Base-by-base conservation (phyloP, 2,113 vertebrate genomes). In the Sigmodon hispidus region DNA sequence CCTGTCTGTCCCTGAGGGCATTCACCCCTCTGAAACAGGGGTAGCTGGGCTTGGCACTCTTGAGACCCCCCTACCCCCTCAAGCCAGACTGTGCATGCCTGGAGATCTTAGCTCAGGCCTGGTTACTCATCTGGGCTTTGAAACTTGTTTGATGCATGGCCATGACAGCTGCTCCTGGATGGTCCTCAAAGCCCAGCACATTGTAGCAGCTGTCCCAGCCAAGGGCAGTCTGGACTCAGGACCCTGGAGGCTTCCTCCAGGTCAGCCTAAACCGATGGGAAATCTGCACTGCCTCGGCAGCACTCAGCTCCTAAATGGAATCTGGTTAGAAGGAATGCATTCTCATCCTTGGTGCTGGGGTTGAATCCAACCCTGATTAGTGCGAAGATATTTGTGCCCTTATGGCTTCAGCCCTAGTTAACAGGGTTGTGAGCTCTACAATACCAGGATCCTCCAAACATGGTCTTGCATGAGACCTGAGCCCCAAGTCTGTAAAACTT, bases 111-210 rank as follows among this genome's bases (percentile, higher is more conserved):
- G 95, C 94, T 97, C 96, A 96, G 94, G 92, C 96, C 89, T 97
- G 93, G 96, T 94, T 84, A 55, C 67, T 97, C 96, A 83, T 94
- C 95, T 94, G 91, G 97, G 93, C 84, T 97, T 97, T 97, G 85
- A 92, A 94, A 96, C 55, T 94, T 34, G 96, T 98, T 97, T 98
- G 97, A 98, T 97, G 96, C 96, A 24, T 2, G 11, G 97, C 97
- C 97, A 97, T 19, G 96, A 91, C 97, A 97, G 97, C 97, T 97
- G 97, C 87, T 92, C 69, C 65, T 91, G 94, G 96, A 79, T 0
- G 0, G 94, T 65, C 90, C 96, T 97, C 96, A 96, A 97, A 98
- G 97, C 76, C 92, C 76, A 36, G 76, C 69, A 83, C 57, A 91
- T 55, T 61, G 87, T 55, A 87, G 87, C 97, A 96, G 97, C 91